These are phyloP conservation scores for Gyrodactylus bullatarudis DNA, from an alignment of 1,140 invertebrate genomes.

Conservation along the genomic window DNA sequence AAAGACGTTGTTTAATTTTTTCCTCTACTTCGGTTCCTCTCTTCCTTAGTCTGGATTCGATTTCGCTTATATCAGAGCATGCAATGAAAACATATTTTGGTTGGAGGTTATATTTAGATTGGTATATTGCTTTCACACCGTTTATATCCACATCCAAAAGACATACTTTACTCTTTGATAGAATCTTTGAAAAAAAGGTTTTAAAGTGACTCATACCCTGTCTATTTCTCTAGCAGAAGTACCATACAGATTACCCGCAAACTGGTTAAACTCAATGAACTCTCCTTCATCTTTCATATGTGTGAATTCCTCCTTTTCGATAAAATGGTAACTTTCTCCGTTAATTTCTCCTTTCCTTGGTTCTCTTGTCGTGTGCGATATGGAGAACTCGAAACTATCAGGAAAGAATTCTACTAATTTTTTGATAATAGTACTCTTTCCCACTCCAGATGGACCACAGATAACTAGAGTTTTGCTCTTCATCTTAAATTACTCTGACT, in stretches of 20 bases:
- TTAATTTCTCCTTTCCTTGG: not conserved
- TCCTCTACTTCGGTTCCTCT: not conserved
- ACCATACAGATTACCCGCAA: conserved; percentile 4
- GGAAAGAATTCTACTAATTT: not conserved
- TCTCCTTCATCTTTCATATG: not conserved
- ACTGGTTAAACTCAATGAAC: not conserved
- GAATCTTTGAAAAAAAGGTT: not conserved
- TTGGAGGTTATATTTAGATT: not conserved
- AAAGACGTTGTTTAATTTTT: not conserved
- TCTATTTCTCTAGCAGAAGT: not conserved
- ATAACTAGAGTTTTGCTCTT: no score
- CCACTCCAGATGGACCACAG: not conserved
- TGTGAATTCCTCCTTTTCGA: not conserved
- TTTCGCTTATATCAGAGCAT: no score
- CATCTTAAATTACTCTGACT: no score
- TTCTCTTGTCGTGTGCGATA: conserved; percentile 4
- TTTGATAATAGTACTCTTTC: conserved; percentile 1
- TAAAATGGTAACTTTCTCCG: not conserved
- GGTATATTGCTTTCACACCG: not conserved
- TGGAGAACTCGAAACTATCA: not conserved
- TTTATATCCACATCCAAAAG: not conserved
- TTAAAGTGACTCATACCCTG: not conserved
- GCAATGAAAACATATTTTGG: not conserved
- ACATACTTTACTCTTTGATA: not conserved
- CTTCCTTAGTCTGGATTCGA: not conserved